These are phyloP conservation scores for Argya squamiceps DNA, from an alignment of 2,797 vertebrate genomes.

Conservation along the genomic window DNA sequence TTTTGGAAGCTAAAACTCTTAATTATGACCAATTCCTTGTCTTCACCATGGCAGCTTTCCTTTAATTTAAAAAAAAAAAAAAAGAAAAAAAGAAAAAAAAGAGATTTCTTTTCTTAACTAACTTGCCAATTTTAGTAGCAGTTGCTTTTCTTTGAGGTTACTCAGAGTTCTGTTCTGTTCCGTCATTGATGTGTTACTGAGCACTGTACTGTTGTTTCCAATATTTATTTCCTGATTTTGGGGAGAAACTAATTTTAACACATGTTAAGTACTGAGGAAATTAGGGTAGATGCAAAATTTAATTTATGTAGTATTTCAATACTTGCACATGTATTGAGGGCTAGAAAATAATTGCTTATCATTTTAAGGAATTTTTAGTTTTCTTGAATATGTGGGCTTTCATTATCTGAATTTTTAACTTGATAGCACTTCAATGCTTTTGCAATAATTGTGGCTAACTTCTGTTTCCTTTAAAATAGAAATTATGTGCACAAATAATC, in stretches of 20 bases:
- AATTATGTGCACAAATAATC: background rate
- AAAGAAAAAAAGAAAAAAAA: rapidly evolving
- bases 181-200: background rate
- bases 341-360: slow-evolving; percentile 20
- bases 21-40: background rate
- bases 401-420: background rate
- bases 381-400: background rate
- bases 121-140: rapidly evolving
- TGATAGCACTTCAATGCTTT: background rate
- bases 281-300: background rate
- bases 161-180: background rate
- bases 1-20: background rate
- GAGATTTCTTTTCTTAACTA: background rate
- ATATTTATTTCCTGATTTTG: slow-evolving; percentile 23
- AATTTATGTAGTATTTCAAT: background rate
- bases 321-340: background rate
- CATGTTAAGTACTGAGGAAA: background rate
- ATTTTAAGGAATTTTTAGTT: background rate
- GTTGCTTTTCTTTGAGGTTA: background rate
- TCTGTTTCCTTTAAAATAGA: background rate
- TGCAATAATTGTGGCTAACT: background rate
- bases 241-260: slow-evolving; percentile 56
- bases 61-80: background rate
- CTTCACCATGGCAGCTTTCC: background rate
- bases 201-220: background rate